These are phyloP conservation scores for Nymphalis urticae DNA, from an alignment of 2,888 invertebrate genomes.

Conservation along the genomic window DNA sequence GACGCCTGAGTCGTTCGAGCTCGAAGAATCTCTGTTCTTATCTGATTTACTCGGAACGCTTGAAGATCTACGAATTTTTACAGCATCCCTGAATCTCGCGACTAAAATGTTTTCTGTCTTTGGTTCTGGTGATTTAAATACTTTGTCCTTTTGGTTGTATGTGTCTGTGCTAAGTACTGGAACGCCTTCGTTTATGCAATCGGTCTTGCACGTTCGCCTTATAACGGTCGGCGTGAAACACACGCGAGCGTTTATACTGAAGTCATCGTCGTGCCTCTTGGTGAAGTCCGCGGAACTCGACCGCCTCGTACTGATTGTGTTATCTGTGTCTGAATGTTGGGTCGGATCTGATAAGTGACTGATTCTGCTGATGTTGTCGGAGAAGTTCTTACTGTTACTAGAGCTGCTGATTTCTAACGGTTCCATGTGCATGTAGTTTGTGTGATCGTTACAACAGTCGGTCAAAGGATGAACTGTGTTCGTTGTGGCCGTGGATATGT, in stretches of 20 bases:
- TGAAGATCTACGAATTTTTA: slow-evolving; percentile 84
- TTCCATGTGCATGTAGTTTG: slow-evolving; percentile 72
- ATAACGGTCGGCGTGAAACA: slow-evolving; percentile 74
- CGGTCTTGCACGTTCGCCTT: slow-evolving; percentile 64
- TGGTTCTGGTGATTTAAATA: slow-evolving; percentile 69
- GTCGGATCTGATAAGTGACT: slow-evolving; percentile 78
- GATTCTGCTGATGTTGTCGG: slow-evolving; percentile 79
- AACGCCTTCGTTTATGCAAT: slow-evolving; percentile 65
- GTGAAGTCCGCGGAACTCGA: slow-evolving; percentile 85
- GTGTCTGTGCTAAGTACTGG: slow-evolving; percentile 42
- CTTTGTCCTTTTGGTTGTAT: slow-evolving; percentile 53
- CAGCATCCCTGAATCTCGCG: slow-evolving; percentile 77
- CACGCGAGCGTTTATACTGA: slow-evolving; percentile 58
- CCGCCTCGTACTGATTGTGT: slow-evolving; percentile 72
- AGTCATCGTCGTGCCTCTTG: slow-evolving; percentile 78
- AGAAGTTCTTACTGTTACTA: slow-evolving; percentile 69
- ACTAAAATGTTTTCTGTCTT: slow-evolving; percentile 71
- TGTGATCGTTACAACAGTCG: slow-evolving; percentile 67
- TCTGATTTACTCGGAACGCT: slow-evolving; percentile 86
- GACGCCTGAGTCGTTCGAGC: slow-evolving; percentile 87
- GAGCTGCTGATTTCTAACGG: slow-evolving; percentile 66
- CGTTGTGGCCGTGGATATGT: slow-evolving; percentile 67
- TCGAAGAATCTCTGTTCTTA: slow-evolving; percentile 86
- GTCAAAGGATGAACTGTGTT: slow-evolving; percentile 66
- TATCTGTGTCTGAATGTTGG: slow-evolving; percentile 69